These are phyloP conservation scores for Prunella himalayana DNA, from an alignment of 2,113 vertebrate genomes.

Conservation along the genomic window DNA sequence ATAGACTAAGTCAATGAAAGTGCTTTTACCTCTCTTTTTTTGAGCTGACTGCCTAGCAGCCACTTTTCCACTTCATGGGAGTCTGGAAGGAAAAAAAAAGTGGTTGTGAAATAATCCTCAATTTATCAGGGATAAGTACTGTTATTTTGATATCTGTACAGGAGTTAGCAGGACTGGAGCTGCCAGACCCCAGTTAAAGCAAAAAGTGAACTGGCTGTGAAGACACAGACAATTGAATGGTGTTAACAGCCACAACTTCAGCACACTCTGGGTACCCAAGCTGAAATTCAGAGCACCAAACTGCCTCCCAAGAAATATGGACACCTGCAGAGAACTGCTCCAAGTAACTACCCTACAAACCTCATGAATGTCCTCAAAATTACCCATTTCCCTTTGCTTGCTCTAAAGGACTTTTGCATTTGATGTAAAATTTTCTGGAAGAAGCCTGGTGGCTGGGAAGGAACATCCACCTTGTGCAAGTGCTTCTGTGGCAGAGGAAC, in stretches of 20 bases:
- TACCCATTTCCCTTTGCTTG: neutral
- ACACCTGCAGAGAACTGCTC: neutral
- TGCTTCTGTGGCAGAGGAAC: neutral
- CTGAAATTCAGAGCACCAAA: neutral
- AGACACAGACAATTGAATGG: neutral
- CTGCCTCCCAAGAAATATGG: neutral
- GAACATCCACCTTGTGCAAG: rapidly evolving
- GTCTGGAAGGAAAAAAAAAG: neutral
- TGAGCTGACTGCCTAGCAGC: neutral
- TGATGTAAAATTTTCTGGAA: neutral
- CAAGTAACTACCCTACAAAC: neutral
- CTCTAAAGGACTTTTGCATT: neutral
- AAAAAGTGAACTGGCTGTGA: neutral
- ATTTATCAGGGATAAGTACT: neutral
- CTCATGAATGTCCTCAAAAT: neutral
- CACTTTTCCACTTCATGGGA: neutral
- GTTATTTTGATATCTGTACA: neutral
- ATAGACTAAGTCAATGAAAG: neutral
- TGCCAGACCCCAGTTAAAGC: neutral
- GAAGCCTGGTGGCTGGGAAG: neutral
- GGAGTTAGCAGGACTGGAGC: neutral
- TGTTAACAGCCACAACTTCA: neutral
- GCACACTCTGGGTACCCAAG: neutral
- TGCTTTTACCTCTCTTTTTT: neutral
- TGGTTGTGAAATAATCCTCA: neutral